Percentiles rank a stretch among this genome's conserved stretches.
These are phyloP conservation scores for Micromesistius poutassou DNA, from an alignment of 2,797 vertebrate species.

Conservation along the genomic window DNA sequence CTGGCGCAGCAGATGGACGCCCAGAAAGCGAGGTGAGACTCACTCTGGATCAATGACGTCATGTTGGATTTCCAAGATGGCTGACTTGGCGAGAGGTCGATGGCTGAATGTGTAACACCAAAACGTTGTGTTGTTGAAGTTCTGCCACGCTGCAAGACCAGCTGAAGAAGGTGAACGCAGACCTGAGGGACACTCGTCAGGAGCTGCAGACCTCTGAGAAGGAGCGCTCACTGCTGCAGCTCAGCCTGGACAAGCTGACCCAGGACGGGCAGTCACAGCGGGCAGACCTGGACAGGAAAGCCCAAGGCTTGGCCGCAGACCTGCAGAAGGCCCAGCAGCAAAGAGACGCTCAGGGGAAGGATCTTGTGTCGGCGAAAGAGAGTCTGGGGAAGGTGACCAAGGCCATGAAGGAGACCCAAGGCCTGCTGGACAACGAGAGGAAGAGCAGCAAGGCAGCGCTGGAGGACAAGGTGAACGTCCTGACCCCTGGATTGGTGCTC, in stretches of 20 bases:
- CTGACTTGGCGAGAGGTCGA: background rate
- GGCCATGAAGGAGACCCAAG: conserved; percentile 79
- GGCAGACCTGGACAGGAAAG: conserved; percentile 75
- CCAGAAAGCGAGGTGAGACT: conserved; percentile 83
- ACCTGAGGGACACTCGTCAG: conserved; percentile 75
- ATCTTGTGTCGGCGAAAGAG: conserved; percentile 76
- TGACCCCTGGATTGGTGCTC: background rate
- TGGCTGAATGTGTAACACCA: background rate
- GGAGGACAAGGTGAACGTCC: conserved; percentile 79
- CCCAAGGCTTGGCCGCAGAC: conserved; percentile 68
- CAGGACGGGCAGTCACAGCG: conserved; percentile 74
- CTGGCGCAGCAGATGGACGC: conserved; percentile 78
- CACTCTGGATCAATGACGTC: background rate
- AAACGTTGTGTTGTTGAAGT: conserved; percentile 43
- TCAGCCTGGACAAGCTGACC: conserved; percentile 76
- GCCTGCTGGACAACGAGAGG: conserved; percentile 83
- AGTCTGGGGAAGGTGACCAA: conserved; percentile 76
- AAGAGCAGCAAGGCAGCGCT: conserved; percentile 76
- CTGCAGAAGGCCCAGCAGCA: conserved; percentile 77
- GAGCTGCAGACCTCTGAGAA: conserved; percentile 75
- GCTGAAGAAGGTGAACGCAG: conserved; percentile 80
- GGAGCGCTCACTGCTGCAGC: conserved; percentile 74
- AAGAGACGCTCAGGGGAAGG: conserved; percentile 76
- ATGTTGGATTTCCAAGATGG: background rate
- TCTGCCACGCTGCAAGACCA: conserved; percentile 72